Conservation (phyloP, 2,888 invertebrate species). For the Uloborus plumipes region DNA sequence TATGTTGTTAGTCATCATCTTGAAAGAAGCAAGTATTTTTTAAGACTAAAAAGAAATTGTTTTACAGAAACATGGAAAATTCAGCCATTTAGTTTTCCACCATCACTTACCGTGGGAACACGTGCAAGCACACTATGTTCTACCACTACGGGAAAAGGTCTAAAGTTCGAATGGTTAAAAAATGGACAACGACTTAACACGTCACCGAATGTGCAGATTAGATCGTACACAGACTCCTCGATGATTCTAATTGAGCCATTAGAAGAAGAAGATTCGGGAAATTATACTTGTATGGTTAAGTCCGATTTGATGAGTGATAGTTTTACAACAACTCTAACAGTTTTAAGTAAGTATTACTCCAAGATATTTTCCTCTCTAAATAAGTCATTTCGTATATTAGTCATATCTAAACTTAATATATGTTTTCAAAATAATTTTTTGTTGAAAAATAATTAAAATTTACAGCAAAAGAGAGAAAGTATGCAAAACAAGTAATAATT, state of each 20-base stretch:
- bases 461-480: too few relatives aligned
- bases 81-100: slow-evolving; percentile 50
- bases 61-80: slow-evolving; percentile 39
- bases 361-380: too few relatives aligned
- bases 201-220: slow-evolving; percentile 22
- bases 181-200: slow-evolving; percentile 23
- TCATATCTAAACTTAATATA: neutral
- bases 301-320: slow-evolving; percentile 35
- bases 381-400: too few relatives aligned
- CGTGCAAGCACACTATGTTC: slow-evolving; percentile 35
- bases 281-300: slow-evolving; percentile 54
- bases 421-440: neutral
- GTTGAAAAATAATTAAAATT: neutral
- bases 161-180: slow-evolving; percentile 53
- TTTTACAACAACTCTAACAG: slow-evolving; percentile 23
- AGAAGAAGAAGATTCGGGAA: slow-evolving; percentile 49
- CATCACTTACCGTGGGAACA: slow-evolving; percentile 30
- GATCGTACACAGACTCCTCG: slow-evolving; percentile 38
- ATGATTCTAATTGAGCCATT: slow-evolving; percentile 45
- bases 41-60: too few relatives aligned
- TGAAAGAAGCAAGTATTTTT: too few relatives aligned
- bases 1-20: too few relatives aligned
- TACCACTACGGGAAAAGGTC: slow-evolving; percentile 29
- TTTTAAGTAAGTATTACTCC: slow-evolving; percentile 40
- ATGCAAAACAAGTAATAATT: too few relatives aligned